Evolutionary conservation across 37 sponge, comb jelly and placozoan genomes (phyloP).

Genomic region (Mnemiopsis leidyi): DNA sequence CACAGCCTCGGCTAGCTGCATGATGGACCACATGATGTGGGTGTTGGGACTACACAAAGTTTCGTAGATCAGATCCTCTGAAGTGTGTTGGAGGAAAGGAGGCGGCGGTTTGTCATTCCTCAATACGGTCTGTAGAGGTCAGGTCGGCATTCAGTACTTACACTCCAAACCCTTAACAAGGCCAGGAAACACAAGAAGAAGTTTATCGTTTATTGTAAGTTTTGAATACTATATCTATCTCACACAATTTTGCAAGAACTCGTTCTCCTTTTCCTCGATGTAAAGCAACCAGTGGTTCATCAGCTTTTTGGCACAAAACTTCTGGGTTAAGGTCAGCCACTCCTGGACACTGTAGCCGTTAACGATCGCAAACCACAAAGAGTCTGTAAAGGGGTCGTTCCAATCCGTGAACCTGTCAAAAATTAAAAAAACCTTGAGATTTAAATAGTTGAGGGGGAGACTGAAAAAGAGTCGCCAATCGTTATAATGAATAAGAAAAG

Average conservation of each 20-base stretch:
- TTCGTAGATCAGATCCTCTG: constrained; percentile 26
- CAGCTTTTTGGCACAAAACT: constrained; percentile 16
- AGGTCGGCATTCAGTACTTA: no score
- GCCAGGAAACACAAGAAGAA: no score
- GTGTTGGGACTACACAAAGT: not conserved
- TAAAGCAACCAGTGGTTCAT: not conserved
- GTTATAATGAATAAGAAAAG: no score
- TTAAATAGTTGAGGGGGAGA: no score
- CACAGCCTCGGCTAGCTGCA: constrained; percentile 32
- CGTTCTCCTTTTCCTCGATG: constrained; percentile 1
- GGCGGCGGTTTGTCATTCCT: not conserved
- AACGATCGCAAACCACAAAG: constrained; percentile 41
- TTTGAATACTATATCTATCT: no score
- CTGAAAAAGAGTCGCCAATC: no score
- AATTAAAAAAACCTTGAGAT: not conserved
- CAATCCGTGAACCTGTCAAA: not conserved
- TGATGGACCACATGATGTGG: not conserved
- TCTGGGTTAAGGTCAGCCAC: constrained; percentile 1
- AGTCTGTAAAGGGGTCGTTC: constrained; percentile 38
- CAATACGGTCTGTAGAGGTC: constrained; percentile 35
- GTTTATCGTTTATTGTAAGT: no score
- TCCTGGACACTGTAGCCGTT: not conserved
- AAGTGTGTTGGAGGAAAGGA: constrained; percentile 18
- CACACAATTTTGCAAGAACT: constrained; percentile 25
- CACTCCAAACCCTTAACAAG: no score